These are phyloP conservation scores for Chouioia cunea DNA, from an alignment of 2,888 invertebrate species.

Conservation along the genomic window DNA sequence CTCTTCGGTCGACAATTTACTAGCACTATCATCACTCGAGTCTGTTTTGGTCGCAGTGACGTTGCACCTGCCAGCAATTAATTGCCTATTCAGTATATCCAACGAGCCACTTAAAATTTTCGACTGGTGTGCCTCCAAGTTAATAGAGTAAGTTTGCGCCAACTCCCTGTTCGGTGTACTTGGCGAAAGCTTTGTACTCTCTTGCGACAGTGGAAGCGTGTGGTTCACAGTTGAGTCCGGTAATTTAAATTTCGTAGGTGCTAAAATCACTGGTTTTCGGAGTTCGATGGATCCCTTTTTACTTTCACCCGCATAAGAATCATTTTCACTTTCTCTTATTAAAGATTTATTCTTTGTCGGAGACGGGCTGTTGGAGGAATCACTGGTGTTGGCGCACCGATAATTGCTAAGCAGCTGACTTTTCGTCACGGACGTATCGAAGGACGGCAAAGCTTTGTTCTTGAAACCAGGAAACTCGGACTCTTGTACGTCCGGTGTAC, in stretches of 20 bases:
- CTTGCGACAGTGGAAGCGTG: neutral
- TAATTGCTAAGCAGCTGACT: slow-evolving; percentile 45
- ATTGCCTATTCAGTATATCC: slow-evolving; percentile 4
- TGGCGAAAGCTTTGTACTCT: neutral
- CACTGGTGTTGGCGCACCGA: slow-evolving; percentile 46
- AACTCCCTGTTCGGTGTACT: neutral
- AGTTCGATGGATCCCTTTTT: neutral
- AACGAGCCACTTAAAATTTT: slow-evolving; percentile 33
- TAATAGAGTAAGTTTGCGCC: neutral
- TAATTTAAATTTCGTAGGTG: slow-evolving; percentile 49
- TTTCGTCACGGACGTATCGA: slow-evolving; percentile 17
- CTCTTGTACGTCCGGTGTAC: slow-evolving; percentile 35
- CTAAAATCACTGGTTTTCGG: slow-evolving; percentile 41
- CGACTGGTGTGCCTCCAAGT: slow-evolving; percentile 20
- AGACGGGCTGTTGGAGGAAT: slow-evolving; percentile 47
- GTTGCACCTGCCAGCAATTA: neutral
- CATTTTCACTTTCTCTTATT: neutral
- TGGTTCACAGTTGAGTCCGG: slow-evolving; percentile 33
- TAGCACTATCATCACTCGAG: neutral
- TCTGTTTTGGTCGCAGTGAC: neutral
- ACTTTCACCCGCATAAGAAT: neutral
- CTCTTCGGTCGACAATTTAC: neutral
- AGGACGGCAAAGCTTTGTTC: neutral
- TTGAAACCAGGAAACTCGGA: slow-evolving; percentile 5
- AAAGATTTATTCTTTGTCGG: slow-evolving; percentile 34